Evolutionary conservation across 2,888 invertebrate species (phyloP).

Genomic region (Drosophila pseudotakahashii): DNA sequence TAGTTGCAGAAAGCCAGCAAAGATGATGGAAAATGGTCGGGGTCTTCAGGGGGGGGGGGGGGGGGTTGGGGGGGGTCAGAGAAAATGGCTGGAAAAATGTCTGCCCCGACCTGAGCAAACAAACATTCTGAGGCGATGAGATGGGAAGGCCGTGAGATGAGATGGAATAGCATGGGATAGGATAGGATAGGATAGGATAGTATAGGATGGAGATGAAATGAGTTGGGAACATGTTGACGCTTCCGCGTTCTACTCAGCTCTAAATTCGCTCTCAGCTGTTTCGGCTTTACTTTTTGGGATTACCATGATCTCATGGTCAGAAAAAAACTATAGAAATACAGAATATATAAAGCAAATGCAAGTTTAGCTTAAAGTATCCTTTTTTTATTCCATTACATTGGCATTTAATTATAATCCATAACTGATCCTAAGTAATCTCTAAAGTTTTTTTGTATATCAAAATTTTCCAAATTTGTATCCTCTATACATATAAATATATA

Average conservation of each 20-base stretch:
- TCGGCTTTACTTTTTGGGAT: not conserved
- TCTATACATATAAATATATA: too few relatives aligned
- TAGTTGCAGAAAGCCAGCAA: constrained; percentile 29
- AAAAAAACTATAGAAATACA: too few relatives aligned
- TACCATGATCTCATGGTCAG: not conserved
- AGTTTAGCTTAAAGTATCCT: too few relatives aligned
- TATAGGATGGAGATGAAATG: not conserved
- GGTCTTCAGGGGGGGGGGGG: not conserved
- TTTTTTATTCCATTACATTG: too few relatives aligned
- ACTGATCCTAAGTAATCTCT: too few relatives aligned
- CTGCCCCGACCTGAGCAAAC: constrained; percentile 49
- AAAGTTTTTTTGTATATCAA: too few relatives aligned
- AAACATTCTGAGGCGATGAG: constrained; percentile 49
- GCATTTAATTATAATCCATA: too few relatives aligned
- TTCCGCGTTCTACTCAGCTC: constrained; percentile 51
- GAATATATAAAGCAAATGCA: too few relatives aligned
- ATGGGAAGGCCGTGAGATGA: constrained; percentile 31
- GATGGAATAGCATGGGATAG: constrained; percentile 5
- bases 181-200: constrained; percentile 1
- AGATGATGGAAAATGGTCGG: constrained; percentile 10
- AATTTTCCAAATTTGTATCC: too few relatives aligned
- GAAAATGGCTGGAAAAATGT: constrained; percentile 31
- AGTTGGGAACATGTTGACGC: constrained; percentile 30
- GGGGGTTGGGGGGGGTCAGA: constrained; percentile 3
- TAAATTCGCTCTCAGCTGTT: not conserved